Evolutionary conservation across 2,113 vertebrate genomes (phyloP).

Genomic region (Genyomyrus donnyi): DNA sequence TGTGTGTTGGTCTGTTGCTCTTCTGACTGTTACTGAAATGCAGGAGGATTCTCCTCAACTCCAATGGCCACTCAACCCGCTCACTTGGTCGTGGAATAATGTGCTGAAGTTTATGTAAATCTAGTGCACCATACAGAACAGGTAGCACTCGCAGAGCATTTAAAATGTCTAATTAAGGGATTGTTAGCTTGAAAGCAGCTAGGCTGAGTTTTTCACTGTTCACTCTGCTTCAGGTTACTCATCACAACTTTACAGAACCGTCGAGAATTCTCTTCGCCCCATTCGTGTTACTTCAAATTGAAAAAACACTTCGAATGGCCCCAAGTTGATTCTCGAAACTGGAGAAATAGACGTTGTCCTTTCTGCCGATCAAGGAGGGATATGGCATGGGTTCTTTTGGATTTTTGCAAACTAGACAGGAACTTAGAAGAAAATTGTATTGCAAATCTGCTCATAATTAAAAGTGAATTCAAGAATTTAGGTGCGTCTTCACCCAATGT

Average conservation of each 20-base stretch:
- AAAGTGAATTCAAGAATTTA: neutral
- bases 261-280: neutral
- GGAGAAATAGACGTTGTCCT: neutral
- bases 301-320: neutral
- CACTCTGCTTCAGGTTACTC: neutral
- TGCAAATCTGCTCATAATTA: neutral
- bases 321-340: neutral
- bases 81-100: neutral
- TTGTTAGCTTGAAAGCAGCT: conserved; percentile 20
- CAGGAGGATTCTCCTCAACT: neutral
- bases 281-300: neutral
- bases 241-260: neutral
- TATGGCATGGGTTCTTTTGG: neutral
- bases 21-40: conserved; percentile 23
- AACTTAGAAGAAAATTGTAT: neutral
- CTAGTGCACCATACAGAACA: conserved; percentile 20
- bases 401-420: neutral
- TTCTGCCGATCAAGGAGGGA: neutral
- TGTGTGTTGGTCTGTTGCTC: conserved; percentile 13
- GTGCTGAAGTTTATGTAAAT: conserved; percentile 1
- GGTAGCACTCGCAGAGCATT: conserved; percentile 18
- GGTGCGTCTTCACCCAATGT: neutral
- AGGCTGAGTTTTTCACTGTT: conserved; percentile 14
- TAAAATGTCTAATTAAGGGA: conserved; percentile 30
- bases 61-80: neutral